Conservation (phyloP, 2,888 invertebrate genomes). For the Agrotis exclamationis region DNA sequence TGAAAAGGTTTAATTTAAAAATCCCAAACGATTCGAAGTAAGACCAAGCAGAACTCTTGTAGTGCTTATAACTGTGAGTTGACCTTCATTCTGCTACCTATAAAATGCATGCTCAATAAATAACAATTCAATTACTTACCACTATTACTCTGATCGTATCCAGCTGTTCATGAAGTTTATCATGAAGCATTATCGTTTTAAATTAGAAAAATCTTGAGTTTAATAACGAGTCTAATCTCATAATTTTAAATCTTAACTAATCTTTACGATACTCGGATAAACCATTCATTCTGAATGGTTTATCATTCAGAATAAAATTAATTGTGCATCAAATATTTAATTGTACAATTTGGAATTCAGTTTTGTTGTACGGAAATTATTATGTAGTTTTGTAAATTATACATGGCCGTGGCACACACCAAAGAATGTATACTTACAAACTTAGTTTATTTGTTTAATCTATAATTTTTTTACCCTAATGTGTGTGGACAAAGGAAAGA, state of each 20-base stretch:
- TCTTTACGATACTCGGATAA: constrained; percentile 20
- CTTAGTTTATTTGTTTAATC: constrained; percentile 15
- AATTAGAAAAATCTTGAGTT: constrained; percentile 14
- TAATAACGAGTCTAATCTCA: constrained; percentile 7
- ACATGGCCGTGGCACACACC: constrained; percentile 12
- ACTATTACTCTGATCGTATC: constrained; percentile 15
- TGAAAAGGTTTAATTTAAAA: neutral
- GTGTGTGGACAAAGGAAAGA: no score
- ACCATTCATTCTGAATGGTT: no score
- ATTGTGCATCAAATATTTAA: constrained; percentile 25
- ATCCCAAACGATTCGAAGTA: neutral
- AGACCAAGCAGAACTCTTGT: neutral
- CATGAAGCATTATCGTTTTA: constrained; percentile 1
- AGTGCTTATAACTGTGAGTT: neutral
- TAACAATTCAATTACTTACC: neutral
- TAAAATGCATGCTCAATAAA: constrained; percentile 11
- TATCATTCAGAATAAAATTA: constrained; percentile 4
- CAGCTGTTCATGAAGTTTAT: constrained; percentile 1
- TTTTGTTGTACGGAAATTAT: constrained; percentile 35
- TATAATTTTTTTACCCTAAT: no score
- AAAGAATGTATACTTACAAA: constrained; percentile 38
- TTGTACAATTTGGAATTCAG: constrained; percentile 25
- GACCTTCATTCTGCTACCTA: neutral
- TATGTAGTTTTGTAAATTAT: constrained; percentile 11
- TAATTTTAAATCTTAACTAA: neutral